Base-by-base conservation (phyloP, 2,888 invertebrate species). In the Sicus ferrugineus region DNA sequence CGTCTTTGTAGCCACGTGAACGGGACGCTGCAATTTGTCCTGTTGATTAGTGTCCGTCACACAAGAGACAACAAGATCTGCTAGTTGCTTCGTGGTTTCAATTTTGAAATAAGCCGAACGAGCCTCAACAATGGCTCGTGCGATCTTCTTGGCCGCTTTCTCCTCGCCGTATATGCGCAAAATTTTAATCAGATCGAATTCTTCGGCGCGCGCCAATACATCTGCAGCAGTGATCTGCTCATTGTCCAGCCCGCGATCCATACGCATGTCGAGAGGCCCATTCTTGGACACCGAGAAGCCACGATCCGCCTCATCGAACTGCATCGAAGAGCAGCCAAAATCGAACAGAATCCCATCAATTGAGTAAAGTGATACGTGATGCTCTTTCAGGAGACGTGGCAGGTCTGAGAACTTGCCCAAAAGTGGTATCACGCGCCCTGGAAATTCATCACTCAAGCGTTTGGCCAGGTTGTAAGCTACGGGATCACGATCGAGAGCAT, bases 241-340 rank as follows among this genome's bases (percentile, higher is more conserved):
- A 0, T 90, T 88, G 0, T 91, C 88, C 78, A 87, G 90, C 7
- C 88, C 86, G 0, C 91, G 90, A 87, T 96, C 95, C 98, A 98
- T 98, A 81, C 97, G 88, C 97, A 98, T 98, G 79, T 98, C 97
- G 67, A 98, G 87, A 3, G 93, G 94, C 0, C 96, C 97, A 86
- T 97, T 90, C 82, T 90, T 90, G 61, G 90, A 92, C 0, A 97
- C 80, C 7, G 95, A 91, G 86, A 98, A 98, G 0, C 98, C 98
- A 78, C 98, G 88, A 21, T 89, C 88, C 0, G 91, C 89, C 74
- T 88, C 87, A 81, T 97, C 94, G 81, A 96, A 91, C 84, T 98
- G 98, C 95, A 97, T 96, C 0, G 97, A 96, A 0, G 97, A 97
- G 79, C 94, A 94, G 7, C 98, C 98, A 84, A 94, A 93, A 86